Percentiles rank a stretch among this genome's conserved stretches.
These are phyloP conservation scores for Hydrotaea cyrtoneurina DNA, from an alignment of 2,888 invertebrate genomes.

Conservation along the genomic window DNA sequence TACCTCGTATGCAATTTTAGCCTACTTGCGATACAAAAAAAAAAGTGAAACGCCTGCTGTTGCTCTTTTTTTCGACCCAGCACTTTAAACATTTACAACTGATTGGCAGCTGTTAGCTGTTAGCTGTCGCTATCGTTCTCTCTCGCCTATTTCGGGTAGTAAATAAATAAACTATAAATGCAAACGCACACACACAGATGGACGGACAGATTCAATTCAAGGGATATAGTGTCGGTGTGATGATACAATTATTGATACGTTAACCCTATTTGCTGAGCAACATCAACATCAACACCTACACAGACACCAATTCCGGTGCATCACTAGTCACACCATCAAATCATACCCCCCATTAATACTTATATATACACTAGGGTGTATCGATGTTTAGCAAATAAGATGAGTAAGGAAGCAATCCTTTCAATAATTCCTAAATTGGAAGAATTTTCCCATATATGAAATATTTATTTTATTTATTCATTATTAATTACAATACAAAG, in stretches of 20 bases:
- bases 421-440: too few species aligned
- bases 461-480: too few species aligned
- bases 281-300: constrained; percentile 1
- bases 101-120: constrained; percentile 47
- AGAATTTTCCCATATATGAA: too few species aligned
- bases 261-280: constrained; percentile 12
- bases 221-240: constrained; percentile 1
- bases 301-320: constrained; percentile 20
- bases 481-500: too few species aligned
- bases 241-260: constrained; percentile 54
- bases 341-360: background rate
- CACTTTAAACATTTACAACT: constrained; percentile 41
- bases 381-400: background rate
- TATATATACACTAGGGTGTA: too few species aligned
- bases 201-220: background rate
- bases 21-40: too few species aligned
- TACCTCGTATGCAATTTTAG: background rate
- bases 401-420: background rate
- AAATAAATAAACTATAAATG: constrained; percentile 31
- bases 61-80: background rate
- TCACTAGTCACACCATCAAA: constrained; percentile 41
- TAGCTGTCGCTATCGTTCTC: background rate
- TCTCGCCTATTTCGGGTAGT: background rate
- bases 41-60: constrained; percentile 32
- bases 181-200: constrained; percentile 12